Evolutionary conservation across 92 coral and sea anemone genomes (phyloP).

Genomic region (Bergia puertoricense): DNA sequence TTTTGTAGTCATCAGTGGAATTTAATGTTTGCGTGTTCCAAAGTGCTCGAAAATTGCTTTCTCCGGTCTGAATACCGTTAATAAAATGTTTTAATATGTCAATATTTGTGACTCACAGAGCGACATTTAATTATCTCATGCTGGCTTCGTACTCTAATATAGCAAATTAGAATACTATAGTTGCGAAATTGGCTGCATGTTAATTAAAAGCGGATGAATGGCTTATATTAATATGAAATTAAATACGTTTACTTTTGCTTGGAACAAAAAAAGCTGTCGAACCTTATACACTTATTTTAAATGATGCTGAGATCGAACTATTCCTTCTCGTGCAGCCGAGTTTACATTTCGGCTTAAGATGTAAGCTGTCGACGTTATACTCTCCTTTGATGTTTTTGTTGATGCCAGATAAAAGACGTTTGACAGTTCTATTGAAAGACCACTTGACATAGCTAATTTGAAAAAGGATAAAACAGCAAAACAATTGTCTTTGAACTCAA

Average conservation of each 20-base stretch:
- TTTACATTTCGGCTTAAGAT: not conserved
- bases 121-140: constrained; percentile 3
- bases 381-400: not conserved
- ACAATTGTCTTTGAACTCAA: too few relatives aligned
- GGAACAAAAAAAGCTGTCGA: not conserved
- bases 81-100: not conserved
- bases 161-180: not conserved
- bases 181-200: not conserved
- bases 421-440: not conserved
- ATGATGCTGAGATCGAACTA: too few relatives aligned
- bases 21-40: not conserved
- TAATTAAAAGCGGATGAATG: not conserved
- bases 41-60: not conserved
- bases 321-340: not conserved
- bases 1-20: not conserved
- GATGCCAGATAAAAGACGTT: not conserved
- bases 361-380: not conserved
- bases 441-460: not conserved
- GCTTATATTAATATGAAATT: not conserved
- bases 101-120: constrained; percentile 8
- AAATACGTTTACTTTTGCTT: not conserved
- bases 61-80: not conserved
- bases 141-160: not conserved
- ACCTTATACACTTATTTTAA: not conserved
- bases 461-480: not conserved